phyloP scores from a whole-genome alignment of 2,113 vertebrate genomes.

The Neotragus moschatus region DNA sequence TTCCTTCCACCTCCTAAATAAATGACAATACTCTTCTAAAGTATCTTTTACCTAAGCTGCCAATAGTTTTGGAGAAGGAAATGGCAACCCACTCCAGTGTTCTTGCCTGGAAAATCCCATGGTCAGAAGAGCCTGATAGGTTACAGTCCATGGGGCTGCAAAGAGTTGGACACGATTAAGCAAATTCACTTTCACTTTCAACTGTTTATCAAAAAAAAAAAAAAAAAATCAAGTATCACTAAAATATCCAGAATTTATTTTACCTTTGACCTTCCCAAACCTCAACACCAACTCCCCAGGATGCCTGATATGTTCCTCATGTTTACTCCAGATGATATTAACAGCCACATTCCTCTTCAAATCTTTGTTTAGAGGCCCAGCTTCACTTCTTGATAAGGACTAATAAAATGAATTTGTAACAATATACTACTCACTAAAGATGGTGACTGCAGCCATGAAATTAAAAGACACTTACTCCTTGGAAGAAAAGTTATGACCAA shows the following conservation, averaged over 20 bases:
- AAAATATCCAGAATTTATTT: not conserved
- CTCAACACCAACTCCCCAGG: not conserved
- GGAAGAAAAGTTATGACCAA: no score
- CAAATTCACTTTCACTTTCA: not conserved
- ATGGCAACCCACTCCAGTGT: not conserved
- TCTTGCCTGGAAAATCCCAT: not conserved
- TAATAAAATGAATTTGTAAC: not conserved
- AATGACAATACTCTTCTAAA: not conserved
- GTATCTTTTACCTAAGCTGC: not conserved
- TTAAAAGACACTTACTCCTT: no score
- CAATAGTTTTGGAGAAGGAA: not conserved
- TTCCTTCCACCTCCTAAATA: not conserved
- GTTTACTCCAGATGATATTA: not conserved
- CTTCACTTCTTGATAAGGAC: not conserved
- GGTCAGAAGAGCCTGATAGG: not conserved
- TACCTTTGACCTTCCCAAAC: not conserved
- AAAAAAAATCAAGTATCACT: not conserved
- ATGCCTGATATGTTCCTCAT: not conserved
- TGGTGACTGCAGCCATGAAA: no score
- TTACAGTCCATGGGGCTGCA: not conserved
- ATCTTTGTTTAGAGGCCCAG: not conserved
- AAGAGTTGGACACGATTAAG: not conserved
- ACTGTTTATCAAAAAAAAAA: not conserved
- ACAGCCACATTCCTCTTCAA: not conserved
- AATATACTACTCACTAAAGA: no score